Evolutionary conservation across 2,888 invertebrate genomes (phyloP), one percentile per base, ranked within the genome.

Genomic region (Ashinkailepas kermadecensis): DNA sequence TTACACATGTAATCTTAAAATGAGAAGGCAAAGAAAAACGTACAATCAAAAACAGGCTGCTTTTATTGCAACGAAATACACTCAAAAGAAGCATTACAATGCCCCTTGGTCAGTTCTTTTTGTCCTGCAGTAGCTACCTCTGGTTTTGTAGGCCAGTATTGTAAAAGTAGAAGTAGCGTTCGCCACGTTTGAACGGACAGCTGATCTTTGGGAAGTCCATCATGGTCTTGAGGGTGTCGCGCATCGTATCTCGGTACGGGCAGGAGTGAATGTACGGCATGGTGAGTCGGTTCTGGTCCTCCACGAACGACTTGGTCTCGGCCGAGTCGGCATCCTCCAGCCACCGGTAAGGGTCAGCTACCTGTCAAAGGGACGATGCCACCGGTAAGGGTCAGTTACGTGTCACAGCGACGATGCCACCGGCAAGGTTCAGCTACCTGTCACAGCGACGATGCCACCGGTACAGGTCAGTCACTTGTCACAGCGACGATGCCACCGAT

Each of bases 151-250:
- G 90, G 1, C 99, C 99, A 64, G 94, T 92, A 87, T 99, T 99
- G 89, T 93, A 93, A 86, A 92, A 94, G 88, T 95, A 97, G 88
- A 95, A 99, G 88, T 97, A 99, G 87, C 91, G 91, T 84, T 92
- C 89, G 7, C 97, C 98, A 86, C 93, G 91, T 85, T 91, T 91
- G 86, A 91, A 91, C 0, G 97, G 97, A 85, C 94, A 94, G 3
- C 95, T 93, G 88, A 94, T 96, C 89, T 97, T 97, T n/a, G 96
- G 95, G 88, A 95, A 98, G 88, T 99, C 94, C 97, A 97, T 97
- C 58, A 97, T 89, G 85, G 95, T 93, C 0, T 94, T 97, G 58
- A 99, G 90, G 84, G 95, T 91, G 81, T 91, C 89, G 85, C 93
- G 92, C 82, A 99, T 91, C 85, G 92, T 91, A 15, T 91, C 89